A percentile compares a stretch with the other conserved stretches of the same genome.
These are phyloP conservation scores for Lutra lutra DNA, from an alignment of 2,797 vertebrate species.

Conservation along the genomic window DNA sequence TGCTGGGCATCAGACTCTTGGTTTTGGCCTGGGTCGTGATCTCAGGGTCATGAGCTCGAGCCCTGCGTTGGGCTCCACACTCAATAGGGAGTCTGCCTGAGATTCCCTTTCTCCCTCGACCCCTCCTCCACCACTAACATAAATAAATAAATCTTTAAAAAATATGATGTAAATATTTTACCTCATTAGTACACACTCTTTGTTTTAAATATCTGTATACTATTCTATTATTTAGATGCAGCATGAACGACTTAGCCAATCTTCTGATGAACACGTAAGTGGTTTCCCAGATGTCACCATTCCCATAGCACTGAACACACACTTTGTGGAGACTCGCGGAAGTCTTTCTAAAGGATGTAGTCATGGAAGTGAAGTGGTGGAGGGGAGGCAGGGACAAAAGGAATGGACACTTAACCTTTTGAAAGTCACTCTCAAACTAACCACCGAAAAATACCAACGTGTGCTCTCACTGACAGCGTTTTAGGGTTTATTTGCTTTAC, in stretches of 20 bases:
- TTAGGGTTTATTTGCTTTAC: neutral
- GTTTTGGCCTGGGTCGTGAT: too few relatives aligned
- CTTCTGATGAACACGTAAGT: neutral
- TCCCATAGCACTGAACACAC: neutral
- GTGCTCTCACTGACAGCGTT: neutral
- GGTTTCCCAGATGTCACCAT: neutral
- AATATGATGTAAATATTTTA: neutral
- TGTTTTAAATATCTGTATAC: neutral
- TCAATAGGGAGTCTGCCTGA: too few relatives aligned
- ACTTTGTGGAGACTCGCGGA: rapidly evolving
- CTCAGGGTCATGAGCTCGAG: too few relatives aligned
- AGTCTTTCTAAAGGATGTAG: neutral
- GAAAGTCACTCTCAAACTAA: neutral
- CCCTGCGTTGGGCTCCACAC: too few relatives aligned
- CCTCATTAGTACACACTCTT: neutral
- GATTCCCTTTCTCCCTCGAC: too few relatives aligned
- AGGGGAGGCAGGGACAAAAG: neutral
- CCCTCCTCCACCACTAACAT: too few relatives aligned
- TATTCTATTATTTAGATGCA: neutral
- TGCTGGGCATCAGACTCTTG: too few relatives aligned
- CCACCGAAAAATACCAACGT: neutral
- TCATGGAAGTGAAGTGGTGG: neutral
- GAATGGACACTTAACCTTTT: neutral
- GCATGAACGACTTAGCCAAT: neutral
- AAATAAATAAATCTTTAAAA: neutral